Conservation (phyloP, 2,797 vertebrate genomes). For the Ceyx erithaca region DNA sequence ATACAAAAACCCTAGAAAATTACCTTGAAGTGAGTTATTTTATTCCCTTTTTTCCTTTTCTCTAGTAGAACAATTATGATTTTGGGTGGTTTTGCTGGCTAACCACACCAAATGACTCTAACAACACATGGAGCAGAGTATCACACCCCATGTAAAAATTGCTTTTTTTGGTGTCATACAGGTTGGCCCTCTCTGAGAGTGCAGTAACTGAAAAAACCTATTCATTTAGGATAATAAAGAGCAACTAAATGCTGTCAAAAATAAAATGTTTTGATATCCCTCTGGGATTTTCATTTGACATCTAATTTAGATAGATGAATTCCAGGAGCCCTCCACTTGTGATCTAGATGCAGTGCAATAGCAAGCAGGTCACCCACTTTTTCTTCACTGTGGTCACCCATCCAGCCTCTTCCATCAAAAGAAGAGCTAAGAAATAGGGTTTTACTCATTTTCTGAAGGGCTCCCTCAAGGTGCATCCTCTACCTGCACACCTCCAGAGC, state of each 20-base stretch:
- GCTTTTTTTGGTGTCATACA: neutral
- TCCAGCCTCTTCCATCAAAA: neutral
- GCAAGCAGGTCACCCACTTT: neutral
- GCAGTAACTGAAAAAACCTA: accelerated
- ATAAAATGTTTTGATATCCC: neutral
- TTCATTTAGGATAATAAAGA: neutral
- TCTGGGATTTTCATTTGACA: neutral
- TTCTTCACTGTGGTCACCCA: neutral
- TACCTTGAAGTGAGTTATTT: neutral
- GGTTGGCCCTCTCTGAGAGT: neutral
- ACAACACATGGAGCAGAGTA: accelerated
- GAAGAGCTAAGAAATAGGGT: neutral
- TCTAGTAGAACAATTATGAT: neutral
- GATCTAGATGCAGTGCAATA: neutral
- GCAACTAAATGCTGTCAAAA: neutral
- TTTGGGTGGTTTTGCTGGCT: neutral
- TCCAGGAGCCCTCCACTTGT: neutral
- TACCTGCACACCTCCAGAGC: neutral
- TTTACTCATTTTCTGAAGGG: neutral
- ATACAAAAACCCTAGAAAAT: neutral
- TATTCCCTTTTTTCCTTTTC: neutral
- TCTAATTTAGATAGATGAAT: neutral
- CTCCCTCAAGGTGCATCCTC: neutral
- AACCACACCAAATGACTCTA: neutral
- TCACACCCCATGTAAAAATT: accelerated